A percentile compares a stretch with the other conserved stretches of the same genome.
Evolutionary conservation across 2,113 vertebrate species (phyloP).

Genomic region (Psophia crepitans): DNA sequence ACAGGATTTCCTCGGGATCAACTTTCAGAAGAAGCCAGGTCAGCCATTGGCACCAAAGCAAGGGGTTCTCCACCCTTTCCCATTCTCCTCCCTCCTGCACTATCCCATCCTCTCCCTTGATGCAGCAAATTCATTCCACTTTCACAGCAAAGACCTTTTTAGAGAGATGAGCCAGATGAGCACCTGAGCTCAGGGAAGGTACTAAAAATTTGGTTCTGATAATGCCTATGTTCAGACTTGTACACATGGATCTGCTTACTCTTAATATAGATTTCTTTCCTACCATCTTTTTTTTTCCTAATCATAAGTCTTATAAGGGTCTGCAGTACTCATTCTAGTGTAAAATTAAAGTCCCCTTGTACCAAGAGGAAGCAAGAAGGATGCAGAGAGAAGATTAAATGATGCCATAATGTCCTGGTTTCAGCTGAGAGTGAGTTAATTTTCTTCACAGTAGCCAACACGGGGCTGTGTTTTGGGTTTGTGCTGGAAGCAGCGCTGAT

Average conservation of each 20-base stretch:
- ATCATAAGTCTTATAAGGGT: neutral
- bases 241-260: neutral
- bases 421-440: no score
- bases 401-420: no score
- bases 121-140: neutral
- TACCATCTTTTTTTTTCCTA: neutral
- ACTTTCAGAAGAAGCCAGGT: neutral
- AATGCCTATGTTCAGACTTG: neutral
- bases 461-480: no score
- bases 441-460: no score
- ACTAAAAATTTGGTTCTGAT: neutral
- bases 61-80: neutral
- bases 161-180: neutral
- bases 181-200: neutral
- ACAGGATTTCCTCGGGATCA: neutral
- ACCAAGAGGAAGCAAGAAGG: neutral
- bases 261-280: neutral
- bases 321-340: neutral
- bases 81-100: neutral
- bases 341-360: neutral
- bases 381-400: neutral
- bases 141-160: neutral
- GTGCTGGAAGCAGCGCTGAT: no score
- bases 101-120: neutral
- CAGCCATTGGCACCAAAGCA: neutral